Evolutionary conservation across 2,888 invertebrate genomes (phyloP).

Genomic region (Machimus atricapillus): DNA sequence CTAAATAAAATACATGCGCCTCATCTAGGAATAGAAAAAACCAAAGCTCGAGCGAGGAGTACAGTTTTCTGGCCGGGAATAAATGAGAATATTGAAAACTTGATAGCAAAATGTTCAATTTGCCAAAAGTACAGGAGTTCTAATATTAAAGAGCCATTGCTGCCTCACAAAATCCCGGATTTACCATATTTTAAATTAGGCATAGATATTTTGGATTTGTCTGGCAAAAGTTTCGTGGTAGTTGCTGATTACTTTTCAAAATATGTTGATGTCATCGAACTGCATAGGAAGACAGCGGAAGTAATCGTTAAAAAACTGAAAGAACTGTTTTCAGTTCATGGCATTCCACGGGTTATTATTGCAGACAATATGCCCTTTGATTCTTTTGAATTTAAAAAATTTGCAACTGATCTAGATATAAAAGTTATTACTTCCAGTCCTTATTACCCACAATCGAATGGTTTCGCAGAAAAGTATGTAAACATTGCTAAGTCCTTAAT

Average conservation of each 20-base stretch:
- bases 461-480: not conserved
- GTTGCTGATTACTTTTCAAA: slow-evolving; percentile 47
- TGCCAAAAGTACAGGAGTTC: slow-evolving; percentile 30
- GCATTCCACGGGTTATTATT: slow-evolving; percentile 47
- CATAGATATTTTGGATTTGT: slow-evolving; percentile 49
- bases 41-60: slow-evolving; percentile 3
- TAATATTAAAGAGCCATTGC: slow-evolving; percentile 17
- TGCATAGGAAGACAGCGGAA: not conserved
- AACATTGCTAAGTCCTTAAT: slow-evolving; percentile 14
- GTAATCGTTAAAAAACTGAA: not conserved
- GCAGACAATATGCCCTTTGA: slow-evolving; percentile 50
- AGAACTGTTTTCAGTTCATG: slow-evolving; percentile 36
- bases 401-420: slow-evolving; percentile 48
- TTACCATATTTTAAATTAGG: slow-evolving; percentile 48
- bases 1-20: not conserved
- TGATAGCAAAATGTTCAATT: slow-evolving; percentile 12
- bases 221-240: not conserved
- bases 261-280: slow-evolving; percentile 44
- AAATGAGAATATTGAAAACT: slow-evolving; percentile 29
- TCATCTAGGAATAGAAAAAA: slow-evolving; percentile 39
- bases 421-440: slow-evolving; percentile 47
- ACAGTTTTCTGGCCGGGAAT: slow-evolving; percentile 41
- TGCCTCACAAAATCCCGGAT: slow-evolving; percentile 18
- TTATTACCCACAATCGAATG: slow-evolving; percentile 6
- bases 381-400: slow-evolving; percentile 48